A percentile compares a stretch with the other conserved stretches of the same genome.
Conservation (phyloP, 2,797 vertebrate genomes). For the Acanthurus tractus region DNA sequence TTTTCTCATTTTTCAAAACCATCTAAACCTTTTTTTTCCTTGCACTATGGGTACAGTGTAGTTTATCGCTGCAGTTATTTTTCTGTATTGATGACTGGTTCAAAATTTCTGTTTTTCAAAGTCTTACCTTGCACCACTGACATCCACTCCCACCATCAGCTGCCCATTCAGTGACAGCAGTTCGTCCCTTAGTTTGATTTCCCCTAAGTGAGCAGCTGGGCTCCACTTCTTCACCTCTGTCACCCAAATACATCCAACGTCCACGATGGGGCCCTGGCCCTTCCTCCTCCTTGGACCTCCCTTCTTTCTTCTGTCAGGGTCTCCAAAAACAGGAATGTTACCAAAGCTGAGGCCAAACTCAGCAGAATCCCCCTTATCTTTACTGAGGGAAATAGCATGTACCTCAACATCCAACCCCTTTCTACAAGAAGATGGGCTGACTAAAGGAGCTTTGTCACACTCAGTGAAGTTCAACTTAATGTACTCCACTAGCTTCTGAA, state of each 20-base stretch:
- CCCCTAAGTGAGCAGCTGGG: slow-evolving; percentile 89
- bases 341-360: slow-evolving; percentile 95
- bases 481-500: slow-evolving; percentile 94
- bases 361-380: slow-evolving; percentile 80
- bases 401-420: slow-evolving; percentile 88
- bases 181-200: slow-evolving; percentile 93
- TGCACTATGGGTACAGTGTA: too few species aligned
- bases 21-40: too few species aligned
- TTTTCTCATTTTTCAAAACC: too few species aligned
- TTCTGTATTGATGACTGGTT: too few species aligned
- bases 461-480: slow-evolving; percentile 94
- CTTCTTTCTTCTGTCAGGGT: slow-evolving; percentile 91
- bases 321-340: slow-evolving; percentile 95
- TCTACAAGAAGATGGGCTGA: slow-evolving; percentile 29
- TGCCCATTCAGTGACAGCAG: slow-evolving; percentile 95
- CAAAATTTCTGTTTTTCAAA: too few species aligned
- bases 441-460: slow-evolving; percentile 71
- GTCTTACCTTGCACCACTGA: slow-evolving; percentile 92
- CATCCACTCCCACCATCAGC: slow-evolving; percentile 97
- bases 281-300: slow-evolving; percentile 88
- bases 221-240: slow-evolving; percentile 95
- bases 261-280: slow-evolving; percentile 90
- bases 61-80: too few species aligned
- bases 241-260: slow-evolving; percentile 97
- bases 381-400: slow-evolving; percentile 89